Conservation (phyloP, 2,888 invertebrate species). For the Muscina levida region DNA sequence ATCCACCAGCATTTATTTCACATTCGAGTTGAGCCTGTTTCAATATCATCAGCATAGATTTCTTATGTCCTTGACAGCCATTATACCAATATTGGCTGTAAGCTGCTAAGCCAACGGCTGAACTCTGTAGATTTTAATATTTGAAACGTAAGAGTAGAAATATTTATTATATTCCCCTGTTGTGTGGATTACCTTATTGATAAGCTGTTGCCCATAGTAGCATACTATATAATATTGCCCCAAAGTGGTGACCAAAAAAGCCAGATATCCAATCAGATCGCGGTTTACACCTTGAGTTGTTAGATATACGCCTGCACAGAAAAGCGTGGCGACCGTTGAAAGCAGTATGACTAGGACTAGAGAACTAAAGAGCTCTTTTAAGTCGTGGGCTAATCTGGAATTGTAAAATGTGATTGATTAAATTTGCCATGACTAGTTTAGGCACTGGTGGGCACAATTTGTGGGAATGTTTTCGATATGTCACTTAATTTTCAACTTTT, state of each 20-base stretch:
- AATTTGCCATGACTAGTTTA: too few species aligned
- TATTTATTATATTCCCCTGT: neutral
- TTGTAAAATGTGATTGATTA: too few species aligned
- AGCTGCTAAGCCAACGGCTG: slow-evolving; percentile 66
- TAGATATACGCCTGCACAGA: slow-evolving; percentile 57
- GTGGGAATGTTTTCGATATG: too few species aligned
- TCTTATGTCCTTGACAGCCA: slow-evolving; percentile 70
- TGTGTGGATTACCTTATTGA: slow-evolving; percentile 45
- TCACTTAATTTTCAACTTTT: neutral
- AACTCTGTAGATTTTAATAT: slow-evolving; percentile 72
- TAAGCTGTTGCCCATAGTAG: slow-evolving; percentile 59
- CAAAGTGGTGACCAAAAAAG: slow-evolving; percentile 46
- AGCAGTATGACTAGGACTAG: slow-evolving; percentile 60
- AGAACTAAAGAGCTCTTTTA: slow-evolving; percentile 59
- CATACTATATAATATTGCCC: slow-evolving; percentile 64
- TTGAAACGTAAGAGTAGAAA: too few species aligned
- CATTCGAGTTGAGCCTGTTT: slow-evolving; percentile 70
- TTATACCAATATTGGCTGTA: slow-evolving; percentile 72
- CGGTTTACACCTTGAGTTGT: slow-evolving; percentile 47
- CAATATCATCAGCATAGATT: slow-evolving; percentile 69
- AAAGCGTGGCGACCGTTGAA: slow-evolving; percentile 56
- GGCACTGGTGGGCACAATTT: too few species aligned
- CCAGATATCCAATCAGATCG: slow-evolving; percentile 47
- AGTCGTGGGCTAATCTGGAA: slow-evolving; percentile 60
- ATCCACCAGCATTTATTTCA: slow-evolving; percentile 71